phyloP scores from a whole-genome alignment of 2,797 vertebrate species.

The Lacerta bilineata region DNA sequence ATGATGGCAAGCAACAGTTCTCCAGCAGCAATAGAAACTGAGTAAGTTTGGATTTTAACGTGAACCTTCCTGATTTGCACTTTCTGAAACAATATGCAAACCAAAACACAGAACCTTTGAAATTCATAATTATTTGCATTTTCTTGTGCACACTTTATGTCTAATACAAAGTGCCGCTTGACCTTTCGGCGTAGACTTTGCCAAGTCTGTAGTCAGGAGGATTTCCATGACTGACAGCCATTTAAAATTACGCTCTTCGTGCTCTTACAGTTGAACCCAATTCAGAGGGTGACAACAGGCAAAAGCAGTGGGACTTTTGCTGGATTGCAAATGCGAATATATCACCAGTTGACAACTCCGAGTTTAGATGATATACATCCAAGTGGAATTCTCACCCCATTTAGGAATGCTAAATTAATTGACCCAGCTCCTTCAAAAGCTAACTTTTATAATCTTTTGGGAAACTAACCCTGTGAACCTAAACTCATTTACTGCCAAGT shows the following conservation, averaged over 20 bases:
- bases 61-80: no score
- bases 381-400: not conserved
- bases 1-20: not conserved
- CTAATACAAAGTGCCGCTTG: no score
- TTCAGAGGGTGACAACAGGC: not conserved
- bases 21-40: no score
- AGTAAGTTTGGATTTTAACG: no score
- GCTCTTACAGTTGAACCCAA: no score
- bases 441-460: not conserved
- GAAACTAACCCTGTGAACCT: not conserved
- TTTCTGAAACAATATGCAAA: no score
- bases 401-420: not conserved
- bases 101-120: no score
- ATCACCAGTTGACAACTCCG: not conserved
- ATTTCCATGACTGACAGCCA: not conserved
- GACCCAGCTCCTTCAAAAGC: not conserved
- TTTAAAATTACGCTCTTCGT: not conserved
- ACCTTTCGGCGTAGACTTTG: no score
- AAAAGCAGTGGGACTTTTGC: not conserved
- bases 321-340: not conserved
- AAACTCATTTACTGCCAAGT: not conserved
- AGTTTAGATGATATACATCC: not conserved
- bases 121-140: no score
- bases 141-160: no score
- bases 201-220: not conserved